A percentile compares a stretch with the other conserved stretches of the same genome.
These are phyloP conservation scores for Tetanocera ferruginea DNA, from an alignment of 2,888 invertebrate species.

Conservation along the genomic window DNA sequence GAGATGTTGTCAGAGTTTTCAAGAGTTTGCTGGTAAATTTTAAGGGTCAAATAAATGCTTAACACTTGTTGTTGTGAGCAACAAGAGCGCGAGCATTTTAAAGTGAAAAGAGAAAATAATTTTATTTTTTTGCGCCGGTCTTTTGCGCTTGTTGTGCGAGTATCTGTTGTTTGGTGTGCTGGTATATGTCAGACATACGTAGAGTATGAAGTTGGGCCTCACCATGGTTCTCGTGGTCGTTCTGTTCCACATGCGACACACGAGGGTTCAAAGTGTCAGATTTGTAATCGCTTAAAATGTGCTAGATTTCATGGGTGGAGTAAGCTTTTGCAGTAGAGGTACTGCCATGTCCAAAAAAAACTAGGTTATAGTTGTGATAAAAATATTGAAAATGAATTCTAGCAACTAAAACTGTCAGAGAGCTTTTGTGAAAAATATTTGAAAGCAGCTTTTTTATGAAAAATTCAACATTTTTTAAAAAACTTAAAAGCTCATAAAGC, in stretches of 20 bases:
- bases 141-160: background rate
- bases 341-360: background rate
- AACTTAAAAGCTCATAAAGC: background rate
- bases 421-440: background rate
- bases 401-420: no score
- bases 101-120: background rate
- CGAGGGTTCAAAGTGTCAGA: slow-evolving; percentile 10
- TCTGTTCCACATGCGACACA: background rate
- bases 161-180: background rate
- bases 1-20: background rate
- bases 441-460: no score
- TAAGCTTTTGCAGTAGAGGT: background rate
- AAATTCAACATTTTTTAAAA: background rate
- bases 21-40: background rate
- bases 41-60: background rate
- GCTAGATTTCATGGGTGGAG: background rate
- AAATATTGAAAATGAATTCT: background rate
- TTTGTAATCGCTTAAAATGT: slow-evolving; percentile 15
- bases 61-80: slow-evolving; percentile 30
- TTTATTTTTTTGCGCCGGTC: background rate
- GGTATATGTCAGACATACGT: slow-evolving; percentile 10
- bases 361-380: background rate
- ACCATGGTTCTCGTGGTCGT: background rate
- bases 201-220: background rate
- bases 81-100: background rate